Base-by-base conservation (phyloP, 2,797 vertebrate genomes). In the Orientallactaga sibirica region DNA sequence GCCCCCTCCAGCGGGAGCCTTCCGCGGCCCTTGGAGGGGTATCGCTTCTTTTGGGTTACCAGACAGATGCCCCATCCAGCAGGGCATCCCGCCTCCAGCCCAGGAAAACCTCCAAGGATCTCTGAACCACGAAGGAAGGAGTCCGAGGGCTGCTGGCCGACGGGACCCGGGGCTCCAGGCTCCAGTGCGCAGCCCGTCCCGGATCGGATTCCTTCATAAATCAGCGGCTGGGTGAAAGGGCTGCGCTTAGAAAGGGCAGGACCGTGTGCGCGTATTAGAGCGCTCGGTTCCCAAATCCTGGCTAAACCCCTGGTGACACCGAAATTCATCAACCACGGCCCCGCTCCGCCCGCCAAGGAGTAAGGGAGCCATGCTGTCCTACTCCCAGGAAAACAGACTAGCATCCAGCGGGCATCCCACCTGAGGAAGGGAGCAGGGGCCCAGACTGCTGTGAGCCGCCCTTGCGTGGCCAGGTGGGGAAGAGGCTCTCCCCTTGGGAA, bases 251-350 rank as follows among this genome's bases (percentile, higher is more conserved):
- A 96, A 84, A 95, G 95, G 92, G 96, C 96, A 95, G 96, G 77
- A 86, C 97, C 83, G 95, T 88, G 95, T 95, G 97, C 85, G 80
- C 83, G 94, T 94, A 97, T 97, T 97, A 97, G 96, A 96, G 92
- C 77, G 79, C 93, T 43, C 85, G 86, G 96, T 93, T 96, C 97
- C 96, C 97, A 97, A 97, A 97, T 97, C 97, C 97, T 16, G 96
- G 97, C 96, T 97, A 97, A 97, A 97, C 92, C 97, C 97, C 92
- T 97, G 97, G 97, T 97, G 97, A 97, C 96, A 97, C 97, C 48
- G 80, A 97, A 97, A 97, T 97, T 97, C 96, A 97, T 97, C 97
- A 97, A 97, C 93, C 92, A 0, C 88, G 0, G 55, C 93, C 75
- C 92, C 75, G 61, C 8, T 24, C 76, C 73, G 24, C 55, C 55